Conservation (phyloP, 1,140 invertebrate species). For the Lineus longissimus region DNA sequence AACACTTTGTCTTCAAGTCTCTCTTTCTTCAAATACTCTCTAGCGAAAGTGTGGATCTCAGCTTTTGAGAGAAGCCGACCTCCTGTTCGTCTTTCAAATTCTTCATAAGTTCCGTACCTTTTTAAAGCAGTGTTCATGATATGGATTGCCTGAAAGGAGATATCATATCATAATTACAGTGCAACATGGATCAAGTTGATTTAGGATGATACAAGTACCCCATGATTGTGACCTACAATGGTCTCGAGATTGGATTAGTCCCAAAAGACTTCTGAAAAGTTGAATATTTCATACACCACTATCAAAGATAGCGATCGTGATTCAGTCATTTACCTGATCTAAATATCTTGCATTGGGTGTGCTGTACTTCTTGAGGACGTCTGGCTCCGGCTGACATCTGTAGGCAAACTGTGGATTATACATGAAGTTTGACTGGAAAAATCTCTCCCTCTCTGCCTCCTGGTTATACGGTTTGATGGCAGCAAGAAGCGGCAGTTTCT, state of each 20-base stretch:
- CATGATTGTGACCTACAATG: too few relatives aligned
- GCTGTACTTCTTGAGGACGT: slow-evolving; percentile 26
- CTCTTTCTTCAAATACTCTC: slow-evolving; percentile 28
- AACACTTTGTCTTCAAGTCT: slow-evolving; percentile 12
- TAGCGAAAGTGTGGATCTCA: slow-evolving; percentile 31
- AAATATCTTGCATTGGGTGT: slow-evolving; percentile 34
- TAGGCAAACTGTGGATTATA: slow-evolving; percentile 39
- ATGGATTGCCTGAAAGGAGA: slow-evolving; percentile 31
- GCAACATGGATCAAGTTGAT: too few relatives aligned
- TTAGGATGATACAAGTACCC: too few relatives aligned
- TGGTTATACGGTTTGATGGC: slow-evolving; percentile 39
- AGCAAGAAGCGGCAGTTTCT: slow-evolving; percentile 29
- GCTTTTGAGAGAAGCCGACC: slow-evolving; percentile 30
- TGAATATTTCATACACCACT: too few relatives aligned
- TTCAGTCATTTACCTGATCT: slow-evolving; percentile 21
- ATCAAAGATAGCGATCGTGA: background rate
- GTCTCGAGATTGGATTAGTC: too few relatives aligned
- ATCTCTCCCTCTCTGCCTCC: slow-evolving; percentile 31
- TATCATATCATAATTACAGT: background rate
- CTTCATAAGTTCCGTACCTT: slow-evolving; percentile 41
- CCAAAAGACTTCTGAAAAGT: too few relatives aligned
- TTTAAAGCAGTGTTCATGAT: slow-evolving; percentile 40
- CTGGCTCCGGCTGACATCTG: slow-evolving; percentile 24
- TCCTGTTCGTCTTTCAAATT: slow-evolving; percentile 43
- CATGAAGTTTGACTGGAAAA: slow-evolving; percentile 31